These are phyloP conservation scores for Pheosia tremula DNA, from an alignment of 2,888 invertebrate genomes.

Conservation along the genomic window DNA sequence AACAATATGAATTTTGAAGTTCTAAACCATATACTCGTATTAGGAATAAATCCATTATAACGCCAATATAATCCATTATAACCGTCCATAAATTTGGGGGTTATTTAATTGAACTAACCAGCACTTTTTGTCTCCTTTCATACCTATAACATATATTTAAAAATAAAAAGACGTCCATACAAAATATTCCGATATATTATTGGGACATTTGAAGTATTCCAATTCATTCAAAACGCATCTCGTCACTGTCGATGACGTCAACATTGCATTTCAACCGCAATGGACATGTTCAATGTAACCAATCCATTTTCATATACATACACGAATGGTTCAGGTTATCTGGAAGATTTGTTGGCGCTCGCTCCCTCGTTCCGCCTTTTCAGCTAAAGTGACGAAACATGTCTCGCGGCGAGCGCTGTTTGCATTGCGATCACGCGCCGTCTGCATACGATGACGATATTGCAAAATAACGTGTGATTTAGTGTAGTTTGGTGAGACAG, in stretches of 20 bases:
- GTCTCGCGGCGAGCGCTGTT: slow-evolving; percentile 62
- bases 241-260: background rate
- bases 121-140: too few relatives aligned
- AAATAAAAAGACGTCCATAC: too few relatives aligned
- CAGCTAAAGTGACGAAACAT: slow-evolving; percentile 76
- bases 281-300: slow-evolving; percentile 29
- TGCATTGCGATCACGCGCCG: slow-evolving; percentile 68
- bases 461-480: slow-evolving; percentile 59
- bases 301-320: slow-evolving; percentile 50
- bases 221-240: too few relatives aligned
- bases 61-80: too few relatives aligned
- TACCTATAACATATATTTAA: too few relatives aligned
- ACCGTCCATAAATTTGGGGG: too few relatives aligned
- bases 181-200: too few relatives aligned
- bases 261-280: slow-evolving; percentile 24
- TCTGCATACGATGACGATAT: slow-evolving; percentile 41
- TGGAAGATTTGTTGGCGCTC: slow-evolving; percentile 56
- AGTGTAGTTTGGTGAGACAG: background rate
- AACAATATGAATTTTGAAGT: too few relatives aligned
- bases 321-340: slow-evolving; percentile 50
- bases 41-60: too few relatives aligned
- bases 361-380: slow-evolving; percentile 58
- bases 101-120: too few relatives aligned
- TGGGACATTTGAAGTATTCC: too few relatives aligned
- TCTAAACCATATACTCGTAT: too few relatives aligned